phyloP scores from a whole-genome alignment of 2,113 vertebrate genomes.

The Ophiodon elongatus region DNA sequence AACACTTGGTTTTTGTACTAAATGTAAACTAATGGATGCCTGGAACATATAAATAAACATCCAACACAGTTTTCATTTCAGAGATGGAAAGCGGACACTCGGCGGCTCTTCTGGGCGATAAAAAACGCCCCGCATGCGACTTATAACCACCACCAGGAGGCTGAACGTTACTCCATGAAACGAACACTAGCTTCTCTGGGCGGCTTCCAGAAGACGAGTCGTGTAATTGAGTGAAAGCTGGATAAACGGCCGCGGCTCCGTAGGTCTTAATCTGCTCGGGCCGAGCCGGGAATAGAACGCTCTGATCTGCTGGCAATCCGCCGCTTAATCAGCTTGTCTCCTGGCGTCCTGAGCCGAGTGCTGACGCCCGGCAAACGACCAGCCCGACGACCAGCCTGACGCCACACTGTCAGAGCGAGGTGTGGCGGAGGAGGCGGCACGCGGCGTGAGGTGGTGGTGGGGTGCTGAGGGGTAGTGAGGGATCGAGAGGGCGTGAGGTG shows the following conservation, averaged over 20 bases:
- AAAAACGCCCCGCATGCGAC: neutral
- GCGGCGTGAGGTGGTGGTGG: too few species aligned
- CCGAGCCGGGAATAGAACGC: slow-evolving; percentile 72
- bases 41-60: too few species aligned
- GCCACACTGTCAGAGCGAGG: neutral
- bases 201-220: neutral
- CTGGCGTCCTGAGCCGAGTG: slow-evolving; percentile 49
- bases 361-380: slow-evolving; percentile 9
- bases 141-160: neutral
- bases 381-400: too few species aligned
- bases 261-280: slow-evolving; percentile 61
- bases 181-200: fast-evolving
- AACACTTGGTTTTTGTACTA: too few species aligned
- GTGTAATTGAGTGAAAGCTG: slow-evolving; percentile 21
- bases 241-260: slow-evolving; percentile 22
- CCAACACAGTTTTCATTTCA: too few species aligned
- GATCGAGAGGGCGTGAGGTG: neutral
- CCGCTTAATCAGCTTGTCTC: slow-evolving; percentile 72
- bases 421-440: neutral
- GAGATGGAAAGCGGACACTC: too few species aligned
- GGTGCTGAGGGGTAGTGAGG: too few species aligned
- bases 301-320: slow-evolving; percentile 72
- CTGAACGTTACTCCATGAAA: slow-evolving; percentile 11
- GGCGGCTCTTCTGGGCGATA: neutral
- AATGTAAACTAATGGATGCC: too few species aligned